phyloP scores from a whole-genome alignment of 2,113 vertebrate genomes.

The Hippocampus mohnikei region DNA sequence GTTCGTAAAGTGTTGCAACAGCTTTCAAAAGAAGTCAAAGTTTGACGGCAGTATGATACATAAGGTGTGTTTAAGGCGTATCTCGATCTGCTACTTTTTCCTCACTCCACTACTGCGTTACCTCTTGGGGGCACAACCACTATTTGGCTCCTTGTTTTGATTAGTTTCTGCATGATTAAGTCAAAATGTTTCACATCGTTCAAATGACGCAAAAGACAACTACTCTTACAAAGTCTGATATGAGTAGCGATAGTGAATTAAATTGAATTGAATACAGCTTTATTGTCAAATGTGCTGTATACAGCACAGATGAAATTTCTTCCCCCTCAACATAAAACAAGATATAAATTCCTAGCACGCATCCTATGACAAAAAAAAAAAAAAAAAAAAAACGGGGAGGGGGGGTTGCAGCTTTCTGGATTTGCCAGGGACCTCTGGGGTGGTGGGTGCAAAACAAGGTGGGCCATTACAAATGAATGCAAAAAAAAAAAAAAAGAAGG shows the following conservation, averaged over 20 bases:
- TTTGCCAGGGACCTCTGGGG: conserved; percentile 59
- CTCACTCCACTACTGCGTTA: not conserved
- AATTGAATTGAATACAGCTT: too few species aligned
- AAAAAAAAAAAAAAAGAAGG: conserved; percentile 70
- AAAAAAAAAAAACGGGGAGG: conserved; percentile 34
- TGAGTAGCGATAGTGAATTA: conserved; percentile 80
- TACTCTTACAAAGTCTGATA: conserved; percentile 75
- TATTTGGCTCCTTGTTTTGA: conserved; percentile 65
- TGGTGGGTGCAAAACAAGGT: conserved; percentile 59
- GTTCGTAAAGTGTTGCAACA: not conserved
- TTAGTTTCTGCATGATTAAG: conserved; percentile 81
- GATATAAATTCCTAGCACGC: conserved; percentile 76
- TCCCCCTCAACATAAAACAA: too few species aligned
- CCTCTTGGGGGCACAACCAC: conserved; percentile 16
- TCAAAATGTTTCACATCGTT: conserved; percentile 82
- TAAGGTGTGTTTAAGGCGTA: not conserved
- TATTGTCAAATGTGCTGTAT: too few species aligned
- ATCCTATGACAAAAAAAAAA: conserved; percentile 56
- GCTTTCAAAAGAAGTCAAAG: not conserved
- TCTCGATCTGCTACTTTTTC: not conserved
- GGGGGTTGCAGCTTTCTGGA: conserved; percentile 30
- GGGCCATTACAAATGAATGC: conserved; percentile 74
- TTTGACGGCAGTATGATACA: not conserved
- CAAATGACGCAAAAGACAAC: conserved; percentile 78
- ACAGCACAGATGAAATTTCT: too few species aligned